Evolutionary conservation across 2,113 vertebrate species (phyloP).

Genomic region (Otus sunia): DNA sequence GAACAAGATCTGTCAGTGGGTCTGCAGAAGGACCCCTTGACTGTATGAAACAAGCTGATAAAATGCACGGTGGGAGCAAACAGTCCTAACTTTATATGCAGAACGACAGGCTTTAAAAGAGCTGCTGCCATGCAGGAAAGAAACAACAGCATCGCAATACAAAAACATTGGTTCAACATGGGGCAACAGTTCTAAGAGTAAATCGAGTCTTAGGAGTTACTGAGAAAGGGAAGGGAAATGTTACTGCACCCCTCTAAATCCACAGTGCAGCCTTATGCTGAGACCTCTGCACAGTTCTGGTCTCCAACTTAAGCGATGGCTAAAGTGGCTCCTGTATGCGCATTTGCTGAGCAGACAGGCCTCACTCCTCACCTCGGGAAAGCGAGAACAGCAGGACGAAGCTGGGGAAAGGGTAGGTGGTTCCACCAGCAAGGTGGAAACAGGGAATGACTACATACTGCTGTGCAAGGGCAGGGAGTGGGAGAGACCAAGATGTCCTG

Average conservation of each 20-base stretch:
- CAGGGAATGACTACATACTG: background rate
- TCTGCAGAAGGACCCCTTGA: background rate
- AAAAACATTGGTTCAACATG: background rate
- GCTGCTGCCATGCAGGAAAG: background rate
- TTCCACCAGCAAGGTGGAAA: rapidly evolving
- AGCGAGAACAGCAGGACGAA: background rate
- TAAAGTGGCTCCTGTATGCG: rapidly evolving
- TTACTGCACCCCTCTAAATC: background rate
- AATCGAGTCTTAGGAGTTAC: background rate
- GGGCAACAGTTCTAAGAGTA: background rate
- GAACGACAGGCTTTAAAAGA: background rate
- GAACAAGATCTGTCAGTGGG: background rate
- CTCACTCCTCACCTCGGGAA: background rate
- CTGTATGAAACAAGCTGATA: background rate
- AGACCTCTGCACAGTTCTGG: background rate
- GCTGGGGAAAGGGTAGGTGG: rapidly evolving
- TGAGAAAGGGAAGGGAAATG: background rate
- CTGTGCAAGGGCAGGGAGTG: background rate
- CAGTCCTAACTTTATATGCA: background rate
- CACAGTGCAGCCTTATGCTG: rapidly evolving
- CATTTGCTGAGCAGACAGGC: background rate
- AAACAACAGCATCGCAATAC: background rate
- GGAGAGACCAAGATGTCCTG: background rate
- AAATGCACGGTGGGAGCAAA: background rate
- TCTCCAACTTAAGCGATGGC: background rate